Percentiles rank a stretch among this genome's conserved stretches.
Conservation (phyloP, 2,113 vertebrate genomes). For the Donacobius atricapilla region DNA sequence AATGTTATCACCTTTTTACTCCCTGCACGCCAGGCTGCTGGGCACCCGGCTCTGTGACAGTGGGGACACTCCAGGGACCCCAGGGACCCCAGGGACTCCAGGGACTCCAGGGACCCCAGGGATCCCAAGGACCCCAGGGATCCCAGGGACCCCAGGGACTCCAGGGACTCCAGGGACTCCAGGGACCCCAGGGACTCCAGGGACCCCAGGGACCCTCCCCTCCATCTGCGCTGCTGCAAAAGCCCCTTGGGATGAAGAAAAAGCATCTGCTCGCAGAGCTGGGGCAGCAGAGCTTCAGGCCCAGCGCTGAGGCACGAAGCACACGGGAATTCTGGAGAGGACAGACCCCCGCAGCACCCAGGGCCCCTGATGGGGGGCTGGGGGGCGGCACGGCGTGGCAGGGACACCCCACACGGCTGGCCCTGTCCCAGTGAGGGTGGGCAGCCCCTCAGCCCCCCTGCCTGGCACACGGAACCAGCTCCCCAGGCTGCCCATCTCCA, state of each 20-base stretch:
- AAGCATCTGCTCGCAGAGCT: not conserved
- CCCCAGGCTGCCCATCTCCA: not conserved
- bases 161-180: too few species aligned
- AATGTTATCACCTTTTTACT: rapidly evolving
- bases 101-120: too few species aligned
- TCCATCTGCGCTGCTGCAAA: not conserved
- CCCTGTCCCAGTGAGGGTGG: not conserved
- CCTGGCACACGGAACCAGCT: too few species aligned
- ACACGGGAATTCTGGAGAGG: rapidly evolving
- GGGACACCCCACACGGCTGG: rapidly evolving
- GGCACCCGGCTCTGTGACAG: rapidly evolving
- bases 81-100: too few species aligned
- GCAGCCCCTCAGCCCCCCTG: not conserved
- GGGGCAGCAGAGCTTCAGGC: not conserved
- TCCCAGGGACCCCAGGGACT: too few species aligned
- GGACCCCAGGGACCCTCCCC: not conserved
- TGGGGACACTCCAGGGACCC: not conserved
- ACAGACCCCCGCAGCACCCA: rapidly evolving
- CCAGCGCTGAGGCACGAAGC: rapidly evolving
- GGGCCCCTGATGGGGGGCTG: rapidly evolving
- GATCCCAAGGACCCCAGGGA: too few species aligned
- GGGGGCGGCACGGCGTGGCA: not conserved
- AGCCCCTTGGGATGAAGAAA: not conserved
- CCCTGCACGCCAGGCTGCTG: not conserved
- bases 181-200: too few species aligned